phyloP scores from a whole-genome alignment of 1,140 invertebrate species.

The Drosophila orosa region DNA sequence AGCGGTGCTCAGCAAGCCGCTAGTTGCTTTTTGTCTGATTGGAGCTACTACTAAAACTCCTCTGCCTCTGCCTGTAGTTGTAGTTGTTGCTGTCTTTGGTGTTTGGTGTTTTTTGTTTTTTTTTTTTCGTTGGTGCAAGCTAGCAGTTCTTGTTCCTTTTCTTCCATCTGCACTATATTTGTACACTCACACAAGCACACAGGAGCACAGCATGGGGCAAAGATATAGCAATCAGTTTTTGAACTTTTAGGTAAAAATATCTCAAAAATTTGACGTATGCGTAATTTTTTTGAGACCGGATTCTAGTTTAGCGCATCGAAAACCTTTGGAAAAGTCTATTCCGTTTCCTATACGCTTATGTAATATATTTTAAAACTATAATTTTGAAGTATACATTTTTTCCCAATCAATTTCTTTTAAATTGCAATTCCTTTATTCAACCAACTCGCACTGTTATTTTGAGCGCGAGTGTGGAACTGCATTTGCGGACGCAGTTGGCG shows the following conservation, averaged over 20 bases:
- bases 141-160: conserved; percentile 63
- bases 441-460: background rate
- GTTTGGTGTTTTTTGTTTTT: conserved; percentile 44
- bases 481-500: conserved; percentile 32
- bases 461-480: conserved; percentile 21
- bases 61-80: conserved; percentile 10
- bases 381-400: too few relatives aligned
- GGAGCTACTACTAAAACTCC: conserved; percentile 34
- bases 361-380: too few relatives aligned
- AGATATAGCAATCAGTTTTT: background rate
- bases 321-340: too few relatives aligned
- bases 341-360: too few relatives aligned
- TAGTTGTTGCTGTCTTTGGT: conserved; percentile 17
- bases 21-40: conserved; percentile 51
- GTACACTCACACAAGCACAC: conserved; percentile 21
- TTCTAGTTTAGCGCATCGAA: too few relatives aligned
- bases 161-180: conserved; percentile 45
- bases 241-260: too few relatives aligned
- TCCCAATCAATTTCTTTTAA: background rate
- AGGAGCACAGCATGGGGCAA: conserved; percentile 3
- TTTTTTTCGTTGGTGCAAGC: conserved; percentile 44
- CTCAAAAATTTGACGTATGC: too few relatives aligned
- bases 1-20: conserved; percentile 55
- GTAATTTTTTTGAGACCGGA: too few relatives aligned
- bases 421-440: background rate